These are phyloP conservation scores for Phodopus roborovskii DNA, from an alignment of 2,113 vertebrate genomes.

Conservation along the genomic window DNA sequence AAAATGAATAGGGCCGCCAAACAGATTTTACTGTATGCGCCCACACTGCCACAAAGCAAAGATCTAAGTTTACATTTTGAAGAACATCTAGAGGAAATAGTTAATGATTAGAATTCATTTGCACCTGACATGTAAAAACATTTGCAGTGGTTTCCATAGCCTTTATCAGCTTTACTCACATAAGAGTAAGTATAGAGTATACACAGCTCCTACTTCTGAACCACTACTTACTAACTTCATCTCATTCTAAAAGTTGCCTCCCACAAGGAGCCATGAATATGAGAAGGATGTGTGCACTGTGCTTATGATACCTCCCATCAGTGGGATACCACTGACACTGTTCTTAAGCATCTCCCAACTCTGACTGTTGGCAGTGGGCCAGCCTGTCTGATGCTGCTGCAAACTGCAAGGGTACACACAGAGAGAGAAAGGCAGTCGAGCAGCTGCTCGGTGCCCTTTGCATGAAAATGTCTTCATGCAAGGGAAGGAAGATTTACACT, in stretches of 20 bases:
- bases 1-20: constrained; percentile 5
- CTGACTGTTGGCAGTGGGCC: neutral
- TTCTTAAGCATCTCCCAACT: neutral
- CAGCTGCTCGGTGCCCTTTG: neutral
- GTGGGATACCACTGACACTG: neutral
- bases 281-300: neutral
- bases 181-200: neutral
- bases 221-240: neutral
- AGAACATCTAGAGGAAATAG: neutral
- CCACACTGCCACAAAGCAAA: constrained; percentile 21
- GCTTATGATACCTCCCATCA: neutral
- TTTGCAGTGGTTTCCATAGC: neutral
- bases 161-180: neutral
- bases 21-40: constrained; percentile 20
- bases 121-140: constrained; percentile 2
- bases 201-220: neutral
- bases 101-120: constrained; percentile 44
- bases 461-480: neutral
- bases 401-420: neutral
- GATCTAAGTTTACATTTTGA: constrained; percentile 45
- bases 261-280: neutral
- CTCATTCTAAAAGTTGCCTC: neutral
- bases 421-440: neutral
- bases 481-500: neutral
- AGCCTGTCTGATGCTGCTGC: neutral